Conservation (phyloP, 2,797 vertebrate species). For the Parauchenoglanis punctatus region DNA sequence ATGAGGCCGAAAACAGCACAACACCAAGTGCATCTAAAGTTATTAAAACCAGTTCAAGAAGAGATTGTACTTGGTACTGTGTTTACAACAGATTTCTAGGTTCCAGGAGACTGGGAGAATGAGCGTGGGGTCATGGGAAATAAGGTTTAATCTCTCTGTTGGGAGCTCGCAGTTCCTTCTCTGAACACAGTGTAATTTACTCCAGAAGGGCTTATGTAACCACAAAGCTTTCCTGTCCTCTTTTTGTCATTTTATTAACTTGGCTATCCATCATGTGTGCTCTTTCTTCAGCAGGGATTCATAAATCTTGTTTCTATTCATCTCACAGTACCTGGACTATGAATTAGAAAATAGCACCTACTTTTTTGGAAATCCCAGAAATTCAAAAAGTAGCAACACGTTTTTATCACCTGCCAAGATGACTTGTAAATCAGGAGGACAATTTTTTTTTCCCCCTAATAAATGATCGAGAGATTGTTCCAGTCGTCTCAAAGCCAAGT, state of each 20-base stretch:
- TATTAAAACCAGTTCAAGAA: background rate
- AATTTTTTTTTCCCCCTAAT: background rate
- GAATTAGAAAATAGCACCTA: background rate
- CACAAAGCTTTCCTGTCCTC: conserved; percentile 29
- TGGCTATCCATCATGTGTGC: conserved; percentile 1
- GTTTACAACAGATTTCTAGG: background rate
- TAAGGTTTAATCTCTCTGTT: conserved; percentile 46
- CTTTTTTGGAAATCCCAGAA: background rate
- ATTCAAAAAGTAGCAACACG: background rate
- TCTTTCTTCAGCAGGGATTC: background rate
- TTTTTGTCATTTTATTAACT: conserved; percentile 35
- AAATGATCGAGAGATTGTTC: background rate
- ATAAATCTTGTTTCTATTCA: conserved; percentile 9
- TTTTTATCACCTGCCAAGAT: background rate
- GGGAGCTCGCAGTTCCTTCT: conserved; percentile 45
- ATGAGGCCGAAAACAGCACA: background rate
- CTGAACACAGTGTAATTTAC: conserved; percentile 44
- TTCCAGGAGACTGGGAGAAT: conserved; percentile 26
- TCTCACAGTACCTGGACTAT: background rate
- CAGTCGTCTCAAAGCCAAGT: background rate
- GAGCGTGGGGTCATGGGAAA: conserved; percentile 54
- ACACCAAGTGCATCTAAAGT: background rate
- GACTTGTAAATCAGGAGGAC: background rate
- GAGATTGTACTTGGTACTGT: background rate
- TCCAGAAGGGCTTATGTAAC: conserved; percentile 54